Conservation (phyloP, 1,140 invertebrate species). For the Leptinotarsa texana region DNA sequence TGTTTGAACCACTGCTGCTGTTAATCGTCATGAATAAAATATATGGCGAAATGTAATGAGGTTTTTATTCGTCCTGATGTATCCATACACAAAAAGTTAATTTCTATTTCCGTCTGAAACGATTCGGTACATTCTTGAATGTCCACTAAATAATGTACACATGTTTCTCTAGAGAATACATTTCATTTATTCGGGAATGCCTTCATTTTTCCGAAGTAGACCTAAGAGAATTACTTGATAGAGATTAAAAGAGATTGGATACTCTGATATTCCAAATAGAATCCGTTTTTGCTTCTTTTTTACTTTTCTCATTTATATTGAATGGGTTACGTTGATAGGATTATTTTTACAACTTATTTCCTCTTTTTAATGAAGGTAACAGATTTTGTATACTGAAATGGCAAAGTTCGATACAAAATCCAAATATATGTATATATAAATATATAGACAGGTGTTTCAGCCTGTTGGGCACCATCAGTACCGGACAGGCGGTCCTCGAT, state of each 20-base stretch:
- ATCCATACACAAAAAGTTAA: slow-evolving; percentile 22
- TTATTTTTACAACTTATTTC: background rate
- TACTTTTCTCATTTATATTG: slow-evolving; percentile 45
- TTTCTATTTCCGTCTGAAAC: slow-evolving; percentile 31
- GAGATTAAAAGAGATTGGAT: slow-evolving; percentile 55
- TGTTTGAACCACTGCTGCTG: background rate
- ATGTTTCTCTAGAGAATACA: slow-evolving; percentile 48
- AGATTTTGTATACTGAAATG: too few relatives aligned
- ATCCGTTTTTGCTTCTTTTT: slow-evolving; percentile 43
- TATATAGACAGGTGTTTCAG: too few relatives aligned
- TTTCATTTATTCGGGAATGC: slow-evolving; percentile 54
- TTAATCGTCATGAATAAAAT: background rate
- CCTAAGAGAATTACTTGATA: slow-evolving; percentile 52
- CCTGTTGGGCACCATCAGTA: too few relatives aligned
- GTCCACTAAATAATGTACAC: slow-evolving; percentile 52
- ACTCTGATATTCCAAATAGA: slow-evolving; percentile 51
- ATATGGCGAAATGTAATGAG: background rate
- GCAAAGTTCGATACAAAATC: too few relatives aligned
- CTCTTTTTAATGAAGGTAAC: background rate
- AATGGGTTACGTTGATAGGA: slow-evolving; percentile 38
- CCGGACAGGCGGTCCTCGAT: too few relatives aligned
- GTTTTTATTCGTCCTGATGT: background rate
- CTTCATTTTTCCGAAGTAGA: slow-evolving; percentile 53
- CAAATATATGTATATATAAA: too few relatives aligned
- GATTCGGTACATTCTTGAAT: slow-evolving; percentile 37